Base-by-base conservation (phyloP, 1,140 invertebrate species). In the Phortica variegata region DNA sequence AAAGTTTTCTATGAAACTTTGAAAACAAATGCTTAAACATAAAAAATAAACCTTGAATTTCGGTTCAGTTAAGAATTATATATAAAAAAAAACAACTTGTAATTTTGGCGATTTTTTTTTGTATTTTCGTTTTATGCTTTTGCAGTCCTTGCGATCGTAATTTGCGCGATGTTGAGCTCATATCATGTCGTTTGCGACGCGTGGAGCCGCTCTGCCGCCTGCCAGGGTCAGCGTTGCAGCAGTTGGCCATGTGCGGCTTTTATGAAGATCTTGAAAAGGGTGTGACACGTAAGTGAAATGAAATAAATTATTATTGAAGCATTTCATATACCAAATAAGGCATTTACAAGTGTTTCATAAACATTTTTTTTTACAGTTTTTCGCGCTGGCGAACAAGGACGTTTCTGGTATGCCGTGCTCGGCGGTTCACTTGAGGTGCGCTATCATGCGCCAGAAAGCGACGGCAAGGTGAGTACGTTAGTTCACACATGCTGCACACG, bases 221-320 rank as follows among this genome's bases (percentile, higher is more conserved):
- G 41, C 86, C 88, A 38, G 82, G 84, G 38, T 79, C 80, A 19
- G 80, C 89, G 32, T 76, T 90, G n/a, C 85, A 87, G 60, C 86
- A 90, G 72, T 77, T 90, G 43, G 87, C 87, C 55, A 82, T 82
- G 52, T 85, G 82, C 61, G 85, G 83, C 26, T 86, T 85, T 75
- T 87, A 89, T 76, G 88, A 90, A 73, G 85, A 88, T 63, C 74
- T 90, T 49, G 88, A 90, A 60, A 85, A 86, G 75, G 87, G 86
- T 41, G 85, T 90, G 9, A 89, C 87, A 54, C 76, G 88, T 90
- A 78, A 87, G 87, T 83, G 32, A 19, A 17, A 19, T 38, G 2
- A 3, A 13, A 13, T 33, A 13, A 3, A 15, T 3, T 16, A 39
- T 38, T 15, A 31, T 38, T 38, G 18, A 33, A 12, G 31, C 13